Evolutionary conservation across 2,797 vertebrate species (phyloP).

Genomic region (Ceryle rudis): DNA sequence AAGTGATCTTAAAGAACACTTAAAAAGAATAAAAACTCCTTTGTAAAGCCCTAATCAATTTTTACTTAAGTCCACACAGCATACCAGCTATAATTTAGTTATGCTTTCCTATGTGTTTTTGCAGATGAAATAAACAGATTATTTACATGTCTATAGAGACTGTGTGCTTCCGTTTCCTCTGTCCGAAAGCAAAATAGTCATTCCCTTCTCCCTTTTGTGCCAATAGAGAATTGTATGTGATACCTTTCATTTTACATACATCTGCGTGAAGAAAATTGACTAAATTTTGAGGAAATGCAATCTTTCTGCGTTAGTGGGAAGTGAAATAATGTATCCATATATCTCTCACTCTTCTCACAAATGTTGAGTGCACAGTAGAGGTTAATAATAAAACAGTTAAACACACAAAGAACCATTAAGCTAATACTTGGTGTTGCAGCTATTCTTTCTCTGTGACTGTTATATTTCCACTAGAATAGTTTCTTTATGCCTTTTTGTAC

Average conservation of each 20-base stretch:
- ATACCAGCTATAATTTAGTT: background rate
- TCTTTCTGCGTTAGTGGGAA: background rate
- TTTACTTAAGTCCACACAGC: background rate
- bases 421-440: background rate
- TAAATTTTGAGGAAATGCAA: background rate
- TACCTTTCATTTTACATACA: background rate
- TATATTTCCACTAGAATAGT: background rate
- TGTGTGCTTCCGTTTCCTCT: background rate
- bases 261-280: background rate
- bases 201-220: background rate
- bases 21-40: background rate
- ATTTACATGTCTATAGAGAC: background rate
- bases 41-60: background rate
- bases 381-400: slow-evolving; percentile 26
- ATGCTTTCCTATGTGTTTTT: background rate
- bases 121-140: background rate
- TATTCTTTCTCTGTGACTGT: background rate
- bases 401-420: background rate
- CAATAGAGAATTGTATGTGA: background rate
- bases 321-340: background rate
- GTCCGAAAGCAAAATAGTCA: background rate
- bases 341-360: background rate
- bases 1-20: background rate
- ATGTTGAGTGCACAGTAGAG: background rate
- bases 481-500: background rate